Evolutionary conservation across 2,888 invertebrate species (phyloP), one percentile per base, ranked within the genome.

Genomic region (Oscheius sp.): DNA sequence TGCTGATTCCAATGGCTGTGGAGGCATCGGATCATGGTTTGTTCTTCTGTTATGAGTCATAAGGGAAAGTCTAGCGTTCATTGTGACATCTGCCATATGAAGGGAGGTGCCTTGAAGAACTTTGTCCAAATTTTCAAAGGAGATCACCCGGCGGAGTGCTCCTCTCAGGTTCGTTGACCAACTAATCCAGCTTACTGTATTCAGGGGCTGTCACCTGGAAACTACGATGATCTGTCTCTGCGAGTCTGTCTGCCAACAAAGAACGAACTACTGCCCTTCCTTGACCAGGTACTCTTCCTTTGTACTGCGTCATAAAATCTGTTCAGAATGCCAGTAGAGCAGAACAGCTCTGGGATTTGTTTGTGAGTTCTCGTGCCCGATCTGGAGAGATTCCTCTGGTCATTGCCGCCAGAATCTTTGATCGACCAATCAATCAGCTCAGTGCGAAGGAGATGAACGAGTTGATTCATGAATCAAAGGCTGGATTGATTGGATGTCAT

Each of bases 301-400:
- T 50, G 11, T 51, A 11, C 32, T 29, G 4, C 13, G 5, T 32
- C 42, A 33, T 35, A 33, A 42, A 4, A 11, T 63, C 33, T 7
- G 11, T 78, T 57, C 70, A 86, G 84, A 88, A 89, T 70, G 77
- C 85, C 33, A 81, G 77, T 58, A 84, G 88, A 57, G 88, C 88
- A 32, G 85, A 89, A 75, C 86, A 88, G 73, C 80, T 89, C 11
- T 89, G 88, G 87, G 86, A 89, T 63, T 81, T 88, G 29, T 89
- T 88, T 63, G 84, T 89, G 57, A 85, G 84, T 80, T 85, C 85
- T 62, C 82, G 88, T 57, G 87, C 88, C 42, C 83, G 88, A 59
- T 84, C 84, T 51, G 84, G 84, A 13, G 88, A 88, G 74, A 87
- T 88, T 65, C 87, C 88, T 58, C 81, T 88, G 32, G 86, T 88